Evolutionary conservation across 1,140 invertebrate genomes (phyloP).

Genomic region (Philotrypesis tridentata): DNA sequence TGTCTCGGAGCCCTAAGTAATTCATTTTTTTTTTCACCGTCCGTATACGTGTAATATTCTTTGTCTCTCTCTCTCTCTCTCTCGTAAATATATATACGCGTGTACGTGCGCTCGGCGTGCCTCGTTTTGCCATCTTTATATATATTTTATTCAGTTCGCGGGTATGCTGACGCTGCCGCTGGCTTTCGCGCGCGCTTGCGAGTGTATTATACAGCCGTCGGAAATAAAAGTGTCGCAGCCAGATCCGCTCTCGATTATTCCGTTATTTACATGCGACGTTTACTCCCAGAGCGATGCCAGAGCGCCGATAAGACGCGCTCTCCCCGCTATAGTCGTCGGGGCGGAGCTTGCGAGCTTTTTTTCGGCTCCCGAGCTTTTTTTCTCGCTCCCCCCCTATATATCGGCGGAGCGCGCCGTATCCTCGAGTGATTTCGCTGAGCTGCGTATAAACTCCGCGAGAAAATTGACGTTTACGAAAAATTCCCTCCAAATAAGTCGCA

Average conservation of each 20-base stretch:
- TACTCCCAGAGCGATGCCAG: slow-evolving; percentile 16
- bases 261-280: slow-evolving; percentile 44
- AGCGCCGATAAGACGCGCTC: slow-evolving; percentile 34
- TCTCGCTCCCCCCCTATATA: background rate
- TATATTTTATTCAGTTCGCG: background rate
- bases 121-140: background rate
- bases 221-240: slow-evolving; percentile 46
- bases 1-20: background rate
- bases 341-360: slow-evolving; percentile 22
- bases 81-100: too few relatives aligned
- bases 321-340: background rate
- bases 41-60: background rate
- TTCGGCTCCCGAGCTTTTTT: slow-evolving; percentile 21
- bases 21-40: background rate
- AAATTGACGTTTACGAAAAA: too few relatives aligned
- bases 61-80: background rate
- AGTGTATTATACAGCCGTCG: background rate
- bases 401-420: background rate
- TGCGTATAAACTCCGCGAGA: too few relatives aligned
- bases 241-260: slow-evolving; percentile 34
- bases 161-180: background rate
- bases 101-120: background rate
- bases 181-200: background rate
- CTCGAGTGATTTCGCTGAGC: background rate
- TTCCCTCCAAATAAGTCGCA: too few relatives aligned